Conservation (phyloP, 2,113 vertebrate species). For the Illadopsis cleaveri region DNA sequence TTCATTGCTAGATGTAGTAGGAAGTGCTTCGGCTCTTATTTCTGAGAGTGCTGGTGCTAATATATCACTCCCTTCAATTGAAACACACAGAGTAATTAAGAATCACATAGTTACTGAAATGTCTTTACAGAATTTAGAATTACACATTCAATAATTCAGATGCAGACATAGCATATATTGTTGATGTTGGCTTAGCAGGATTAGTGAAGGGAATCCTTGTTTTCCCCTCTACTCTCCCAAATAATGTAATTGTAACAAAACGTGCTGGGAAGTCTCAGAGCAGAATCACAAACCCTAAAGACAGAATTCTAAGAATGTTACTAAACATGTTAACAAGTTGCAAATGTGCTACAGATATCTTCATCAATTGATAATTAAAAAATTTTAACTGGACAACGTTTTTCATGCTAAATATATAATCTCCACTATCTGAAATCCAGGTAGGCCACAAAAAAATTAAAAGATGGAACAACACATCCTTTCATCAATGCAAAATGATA, state of each 20-base stretch:
- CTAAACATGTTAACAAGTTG: not conserved
- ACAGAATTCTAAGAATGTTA: not conserved
- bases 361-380: not conserved
- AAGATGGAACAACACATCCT: not conserved
- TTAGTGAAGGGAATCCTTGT: not conserved
- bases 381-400: not conserved
- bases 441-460: not conserved
- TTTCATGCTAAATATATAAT: not conserved
- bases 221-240: too few relatives aligned
- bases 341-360: not conserved
- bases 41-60: slow-evolving; percentile 84
- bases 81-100: not conserved
- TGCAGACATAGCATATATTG: not conserved
- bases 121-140: not conserved
- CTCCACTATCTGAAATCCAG: not conserved
- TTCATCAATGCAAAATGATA: not conserved
- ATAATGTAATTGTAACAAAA: not conserved
- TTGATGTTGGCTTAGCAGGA: not conserved
- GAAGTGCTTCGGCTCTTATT: slow-evolving; percentile 80
- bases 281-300: not conserved
- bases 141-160: not conserved
- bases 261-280: not conserved
- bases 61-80: slow-evolving; percentile 79
- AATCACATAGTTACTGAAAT: not conserved
- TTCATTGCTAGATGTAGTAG: slow-evolving; percentile 81